Conservation (phyloP, 2,113 vertebrate species). For the Bombycilla garrulus region DNA sequence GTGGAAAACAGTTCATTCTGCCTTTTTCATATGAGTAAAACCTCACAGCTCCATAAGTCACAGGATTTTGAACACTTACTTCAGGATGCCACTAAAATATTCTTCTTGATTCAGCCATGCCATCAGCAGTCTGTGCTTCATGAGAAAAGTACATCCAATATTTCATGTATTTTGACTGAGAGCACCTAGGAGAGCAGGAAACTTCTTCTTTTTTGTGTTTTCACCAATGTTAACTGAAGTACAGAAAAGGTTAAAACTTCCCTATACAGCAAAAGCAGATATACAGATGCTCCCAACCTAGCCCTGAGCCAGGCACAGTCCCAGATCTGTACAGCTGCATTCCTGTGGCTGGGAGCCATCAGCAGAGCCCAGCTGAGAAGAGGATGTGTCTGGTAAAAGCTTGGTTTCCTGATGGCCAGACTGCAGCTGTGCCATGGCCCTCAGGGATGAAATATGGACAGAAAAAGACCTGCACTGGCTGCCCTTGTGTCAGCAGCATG, state of each 20-base stretch:
- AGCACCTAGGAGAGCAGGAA: not conserved
- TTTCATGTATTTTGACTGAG: not conserved
- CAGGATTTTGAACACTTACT: not conserved
- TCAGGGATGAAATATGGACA: not conserved
- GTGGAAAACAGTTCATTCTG: not conserved
- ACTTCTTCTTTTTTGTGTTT: not conserved
- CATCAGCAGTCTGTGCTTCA: not conserved
- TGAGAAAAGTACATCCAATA: not conserved
- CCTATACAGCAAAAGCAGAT: not conserved
- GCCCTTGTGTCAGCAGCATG: not conserved
- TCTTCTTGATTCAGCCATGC: not conserved
- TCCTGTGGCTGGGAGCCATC: not conserved
- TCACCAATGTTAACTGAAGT: not conserved
- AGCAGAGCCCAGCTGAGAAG: not conserved
- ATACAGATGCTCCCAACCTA: not conserved
- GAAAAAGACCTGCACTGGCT: not conserved
- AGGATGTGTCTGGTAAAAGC: not conserved
- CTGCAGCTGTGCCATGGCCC: not conserved
- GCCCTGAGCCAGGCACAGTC: not conserved
- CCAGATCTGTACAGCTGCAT: not conserved
- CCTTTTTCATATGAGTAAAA: not conserved
- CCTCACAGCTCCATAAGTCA: not conserved
- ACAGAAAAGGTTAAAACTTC: not conserved
- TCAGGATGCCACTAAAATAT: not conserved
- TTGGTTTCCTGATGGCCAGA: not conserved